phyloP scores from a whole-genome alignment of 2,113 vertebrate genomes.

The Indicator indicator region DNA sequence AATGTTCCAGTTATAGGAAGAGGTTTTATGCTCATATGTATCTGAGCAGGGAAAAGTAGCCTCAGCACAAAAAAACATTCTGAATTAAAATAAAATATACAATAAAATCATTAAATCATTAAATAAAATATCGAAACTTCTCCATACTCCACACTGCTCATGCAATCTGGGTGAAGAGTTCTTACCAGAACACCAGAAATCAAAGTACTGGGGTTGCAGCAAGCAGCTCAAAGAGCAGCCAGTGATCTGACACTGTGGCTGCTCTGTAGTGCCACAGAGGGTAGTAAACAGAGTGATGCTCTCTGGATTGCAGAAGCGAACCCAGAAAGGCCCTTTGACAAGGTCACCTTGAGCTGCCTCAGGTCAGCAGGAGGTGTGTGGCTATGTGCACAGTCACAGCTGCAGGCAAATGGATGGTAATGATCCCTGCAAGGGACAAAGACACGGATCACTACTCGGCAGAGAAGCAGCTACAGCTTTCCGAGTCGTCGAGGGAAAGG shows the following conservation, averaged over 20 bases:
- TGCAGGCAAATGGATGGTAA: neutral
- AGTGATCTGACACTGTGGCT: rapidly evolving
- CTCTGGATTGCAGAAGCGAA: neutral
- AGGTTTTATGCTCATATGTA: neutral
- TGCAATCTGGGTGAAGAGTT: neutral
- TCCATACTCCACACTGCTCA: neutral
- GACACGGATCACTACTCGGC: neutral
- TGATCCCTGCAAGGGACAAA: neutral
- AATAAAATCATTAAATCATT: neutral
- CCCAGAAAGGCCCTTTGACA: neutral
- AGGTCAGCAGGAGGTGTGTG: rapidly evolving
- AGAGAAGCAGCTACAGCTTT: rapidly evolving
- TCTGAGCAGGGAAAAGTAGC: neutral
- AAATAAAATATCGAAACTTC: neutral
- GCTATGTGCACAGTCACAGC: neutral
- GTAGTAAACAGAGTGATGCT: neutral
- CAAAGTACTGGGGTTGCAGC: neutral
- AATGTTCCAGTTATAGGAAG: neutral
- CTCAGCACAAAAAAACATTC: neutral
- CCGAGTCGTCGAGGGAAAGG: neutral
- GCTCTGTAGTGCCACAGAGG: neutral
- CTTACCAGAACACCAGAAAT: neutral
- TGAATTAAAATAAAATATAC: neutral
- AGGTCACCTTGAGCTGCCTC: neutral
- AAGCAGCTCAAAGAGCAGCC: neutral